A percentile compares a stretch with the other conserved stretches of the same genome.
These are phyloP conservation scores for Etia nguti DNA, from an alignment of 2,113 vertebrate genomes.

Conservation along the genomic window DNA sequence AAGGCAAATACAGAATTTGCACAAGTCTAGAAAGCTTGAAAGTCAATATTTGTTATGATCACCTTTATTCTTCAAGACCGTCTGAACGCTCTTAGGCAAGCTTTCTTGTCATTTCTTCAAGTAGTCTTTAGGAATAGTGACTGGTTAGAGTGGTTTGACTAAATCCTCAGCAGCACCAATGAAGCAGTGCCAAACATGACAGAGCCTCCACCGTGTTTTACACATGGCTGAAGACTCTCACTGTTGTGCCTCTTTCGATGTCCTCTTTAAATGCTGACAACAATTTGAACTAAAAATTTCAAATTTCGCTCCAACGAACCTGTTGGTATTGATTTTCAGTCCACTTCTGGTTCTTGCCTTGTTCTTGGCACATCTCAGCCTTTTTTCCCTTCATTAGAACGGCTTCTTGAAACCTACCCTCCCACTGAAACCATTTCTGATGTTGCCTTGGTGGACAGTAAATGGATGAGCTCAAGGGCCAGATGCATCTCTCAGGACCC, in stretches of 20 bases:
- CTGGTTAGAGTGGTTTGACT: too few relatives aligned
- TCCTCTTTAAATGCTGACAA: too few relatives aligned
- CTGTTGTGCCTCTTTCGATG: neutral
- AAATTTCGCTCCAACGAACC: too few relatives aligned
- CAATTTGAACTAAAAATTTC: too few relatives aligned
- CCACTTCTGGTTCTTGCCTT: neutral
- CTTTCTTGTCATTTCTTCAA: neutral
- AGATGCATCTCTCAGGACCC: neutral
- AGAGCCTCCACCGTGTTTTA: neutral
- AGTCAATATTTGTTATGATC: neutral
- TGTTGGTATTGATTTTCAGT: neutral
- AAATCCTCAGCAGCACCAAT: neutral
- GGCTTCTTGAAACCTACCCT: neutral
- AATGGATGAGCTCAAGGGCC: neutral
- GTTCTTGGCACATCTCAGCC: neutral
- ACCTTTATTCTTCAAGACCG: neutral
- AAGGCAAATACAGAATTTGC: neutral
- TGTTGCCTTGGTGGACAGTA: neutral
- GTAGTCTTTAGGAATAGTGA: neutral
- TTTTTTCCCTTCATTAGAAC: neutral
- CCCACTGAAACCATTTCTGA: neutral
- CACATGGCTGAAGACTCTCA: neutral
- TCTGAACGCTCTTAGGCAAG: neutral
- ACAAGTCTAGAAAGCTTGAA: neutral
- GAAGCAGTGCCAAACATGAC: neutral